phyloP scores from a whole-genome alignment of 2,797 vertebrate species.

The Peromyscus melanophrys region DNA sequence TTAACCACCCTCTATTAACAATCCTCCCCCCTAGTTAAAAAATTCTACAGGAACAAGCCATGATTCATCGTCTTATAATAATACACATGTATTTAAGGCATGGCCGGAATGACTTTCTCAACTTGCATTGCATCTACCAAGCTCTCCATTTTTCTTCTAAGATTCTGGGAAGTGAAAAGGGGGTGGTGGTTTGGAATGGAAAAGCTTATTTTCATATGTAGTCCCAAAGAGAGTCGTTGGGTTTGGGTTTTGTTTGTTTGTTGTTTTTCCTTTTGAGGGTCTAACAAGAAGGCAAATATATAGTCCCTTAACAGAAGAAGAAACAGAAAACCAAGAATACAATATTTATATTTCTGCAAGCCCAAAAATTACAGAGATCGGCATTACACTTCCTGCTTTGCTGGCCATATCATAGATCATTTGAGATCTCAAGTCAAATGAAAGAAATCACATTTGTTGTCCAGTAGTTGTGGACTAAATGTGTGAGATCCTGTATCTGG shows the following conservation, averaged over 20 bases:
- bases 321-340: constrained; percentile 51
- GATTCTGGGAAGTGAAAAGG: constrained; percentile 46
- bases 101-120: constrained; percentile 62
- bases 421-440: constrained; percentile 18
- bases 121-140: constrained; percentile 49
- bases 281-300: constrained; percentile 20
- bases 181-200: neutral
- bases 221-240: neutral
- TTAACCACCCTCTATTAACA: constrained; percentile 63
- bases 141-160: constrained; percentile 42
- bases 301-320: constrained; percentile 9
- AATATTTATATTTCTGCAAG: constrained; percentile 19
- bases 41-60: constrained; percentile 53
- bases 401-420: neutral
- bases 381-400: neutral
- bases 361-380: neutral
- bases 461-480: constrained; percentile 22
- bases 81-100: constrained; percentile 56
- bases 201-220: constrained; percentile 5
- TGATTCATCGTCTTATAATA: constrained; percentile 70
- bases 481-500: neutral
- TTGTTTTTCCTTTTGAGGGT: neutral
- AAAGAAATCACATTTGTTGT: constrained; percentile 30
- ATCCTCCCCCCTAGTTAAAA: constrained; percentile 49
- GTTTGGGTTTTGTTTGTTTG: neutral